These are phyloP conservation scores for Rosalia funebris DNA, from an alignment of 2,888 invertebrate species.

Conservation along the genomic window DNA sequence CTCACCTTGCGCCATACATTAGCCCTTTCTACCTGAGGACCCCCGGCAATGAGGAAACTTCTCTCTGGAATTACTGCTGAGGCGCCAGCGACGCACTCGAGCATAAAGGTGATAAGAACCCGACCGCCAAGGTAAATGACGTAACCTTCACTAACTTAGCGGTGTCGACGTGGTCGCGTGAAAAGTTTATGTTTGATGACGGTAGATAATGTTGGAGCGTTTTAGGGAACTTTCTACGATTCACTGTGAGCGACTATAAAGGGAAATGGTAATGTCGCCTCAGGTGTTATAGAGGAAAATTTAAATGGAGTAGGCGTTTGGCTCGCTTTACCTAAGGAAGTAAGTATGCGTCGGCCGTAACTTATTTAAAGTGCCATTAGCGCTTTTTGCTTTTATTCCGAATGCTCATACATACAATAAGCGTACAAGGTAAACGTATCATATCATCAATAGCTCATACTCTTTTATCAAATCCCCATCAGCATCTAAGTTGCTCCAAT, in stretches of 20 bases:
- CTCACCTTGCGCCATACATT: conserved; percentile 59
- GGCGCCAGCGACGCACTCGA: conserved; percentile 57
- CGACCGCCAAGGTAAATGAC: conserved; percentile 55
- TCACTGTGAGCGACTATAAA: conserved; percentile 16
- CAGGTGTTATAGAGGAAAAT: conserved; percentile 19
- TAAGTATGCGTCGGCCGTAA: neutral
- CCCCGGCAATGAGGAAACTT: conserved; percentile 56
- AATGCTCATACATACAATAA: no score
- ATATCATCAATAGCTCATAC: no score
- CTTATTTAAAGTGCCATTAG: neutral
- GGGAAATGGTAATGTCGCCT: conserved; percentile 14
- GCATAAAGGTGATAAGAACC: conserved; percentile 63
- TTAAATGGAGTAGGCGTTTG: neutral
- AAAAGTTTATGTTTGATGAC: conserved; percentile 16
- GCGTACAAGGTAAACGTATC: no score
- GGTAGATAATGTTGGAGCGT: conserved; percentile 19
- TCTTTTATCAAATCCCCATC: no score
- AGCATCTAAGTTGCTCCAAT: no score
- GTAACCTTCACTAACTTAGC: conserved; percentile 40
- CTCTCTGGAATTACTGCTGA: conserved; percentile 51
- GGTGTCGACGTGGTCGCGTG: conserved; percentile 26
- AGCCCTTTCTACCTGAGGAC: conserved; percentile 56
- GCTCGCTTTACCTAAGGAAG: neutral
- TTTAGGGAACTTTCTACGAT: conserved; percentile 18
- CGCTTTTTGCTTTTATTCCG: no score